A percentile compares a stretch with the other conserved stretches of the same genome.
These are phyloP conservation scores for Stramonita haemastoma DNA, from an alignment of 2,888 invertebrate genomes.

Conservation along the genomic window DNA sequence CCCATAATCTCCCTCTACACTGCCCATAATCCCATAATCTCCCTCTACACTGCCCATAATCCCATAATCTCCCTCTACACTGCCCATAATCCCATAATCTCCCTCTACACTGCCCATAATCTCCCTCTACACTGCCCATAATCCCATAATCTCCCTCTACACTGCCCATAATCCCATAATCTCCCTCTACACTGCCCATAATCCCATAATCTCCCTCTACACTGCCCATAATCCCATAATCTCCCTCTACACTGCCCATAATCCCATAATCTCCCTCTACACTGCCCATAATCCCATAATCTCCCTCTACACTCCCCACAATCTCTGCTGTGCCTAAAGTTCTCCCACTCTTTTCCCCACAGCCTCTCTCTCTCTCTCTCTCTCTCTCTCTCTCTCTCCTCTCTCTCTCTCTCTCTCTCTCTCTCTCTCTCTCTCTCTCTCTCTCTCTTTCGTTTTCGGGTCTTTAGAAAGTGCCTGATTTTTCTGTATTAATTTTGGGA, in stretches of 20 bases:
- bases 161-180: background rate
- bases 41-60: no score
- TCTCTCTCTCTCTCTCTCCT: background rate
- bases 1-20: no score
- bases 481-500: background rate
- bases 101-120: no score
- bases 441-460: background rate
- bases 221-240: background rate
- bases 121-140: background rate
- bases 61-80: no score
- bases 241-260: background rate
- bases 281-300: background rate
- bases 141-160: background rate
- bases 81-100: no score
- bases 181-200: background rate
- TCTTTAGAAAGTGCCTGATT: background rate
- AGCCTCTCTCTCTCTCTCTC: background rate
- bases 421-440: constrained; percentile 4
- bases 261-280: background rate
- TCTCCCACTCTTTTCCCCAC: background rate
- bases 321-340: background rate
- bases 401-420: background rate
- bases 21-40: no score
- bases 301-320: background rate
- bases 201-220: background rate